Percentiles rank a stretch among this genome's conserved stretches.
These are phyloP conservation scores for Paedocypris sp. DNA, from an alignment of 2,113 vertebrate genomes.

Conservation along the genomic window DNA sequence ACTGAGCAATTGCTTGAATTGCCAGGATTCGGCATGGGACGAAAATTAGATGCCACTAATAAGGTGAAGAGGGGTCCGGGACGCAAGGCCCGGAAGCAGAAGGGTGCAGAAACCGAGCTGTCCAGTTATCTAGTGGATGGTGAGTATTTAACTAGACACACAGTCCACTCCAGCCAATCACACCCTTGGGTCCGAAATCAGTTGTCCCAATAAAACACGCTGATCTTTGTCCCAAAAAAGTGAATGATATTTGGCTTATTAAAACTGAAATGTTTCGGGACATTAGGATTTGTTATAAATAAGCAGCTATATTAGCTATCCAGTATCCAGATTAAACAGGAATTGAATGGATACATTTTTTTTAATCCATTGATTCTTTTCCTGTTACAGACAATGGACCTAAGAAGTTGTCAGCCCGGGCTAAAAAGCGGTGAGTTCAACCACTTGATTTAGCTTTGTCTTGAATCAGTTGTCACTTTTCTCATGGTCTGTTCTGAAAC, in stretches of 20 bases:
- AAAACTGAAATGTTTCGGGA: too few species aligned
- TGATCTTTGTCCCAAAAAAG: too few species aligned
- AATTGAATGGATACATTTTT: too few species aligned
- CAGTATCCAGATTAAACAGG: too few species aligned
- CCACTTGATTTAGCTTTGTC: neutral
- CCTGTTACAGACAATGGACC: conserved; percentile 42
- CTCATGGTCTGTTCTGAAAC: neutral
- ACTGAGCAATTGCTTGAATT: neutral
- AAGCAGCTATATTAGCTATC: too few species aligned
- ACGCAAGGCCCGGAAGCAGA: conserved; percentile 80
- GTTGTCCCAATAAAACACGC: too few species aligned
- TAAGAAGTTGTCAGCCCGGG: conserved; percentile 76
- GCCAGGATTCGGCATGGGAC: conserved; percentile 65
- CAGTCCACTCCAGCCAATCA: too few species aligned
- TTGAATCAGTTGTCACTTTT: neutral
- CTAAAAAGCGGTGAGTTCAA: conserved; percentile 68
- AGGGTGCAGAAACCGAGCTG: conserved; percentile 81
- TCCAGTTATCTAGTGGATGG: conserved; percentile 66
- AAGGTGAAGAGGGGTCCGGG: conserved; percentile 81
- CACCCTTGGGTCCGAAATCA: too few species aligned
- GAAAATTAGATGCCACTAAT: conserved; percentile 75
- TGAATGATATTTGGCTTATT: too few species aligned
- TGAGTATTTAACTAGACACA: conserved; percentile 34
- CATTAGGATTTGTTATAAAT: too few species aligned
- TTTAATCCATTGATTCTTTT: neutral